Evolutionary conservation across 2,113 vertebrate species (phyloP).

Genomic region (Chloropsis hardwickii): DNA sequence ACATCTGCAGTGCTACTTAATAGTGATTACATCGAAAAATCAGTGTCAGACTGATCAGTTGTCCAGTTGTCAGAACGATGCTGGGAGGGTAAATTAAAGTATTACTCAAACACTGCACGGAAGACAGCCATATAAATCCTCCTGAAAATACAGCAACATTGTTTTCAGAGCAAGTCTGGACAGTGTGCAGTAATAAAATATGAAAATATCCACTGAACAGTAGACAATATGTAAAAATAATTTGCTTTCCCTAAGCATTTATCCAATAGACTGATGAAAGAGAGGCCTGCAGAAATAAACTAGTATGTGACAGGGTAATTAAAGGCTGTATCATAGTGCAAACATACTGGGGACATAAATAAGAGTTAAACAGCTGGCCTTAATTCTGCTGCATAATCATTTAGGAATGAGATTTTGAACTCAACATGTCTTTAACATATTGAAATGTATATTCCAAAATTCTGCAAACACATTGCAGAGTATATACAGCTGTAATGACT

Average conservation of each 20-base stretch:
- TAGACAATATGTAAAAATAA: neutral
- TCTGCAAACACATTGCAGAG: neutral
- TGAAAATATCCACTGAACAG: neutral
- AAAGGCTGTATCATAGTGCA: neutral
- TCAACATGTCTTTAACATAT: neutral
- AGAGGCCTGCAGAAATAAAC: neutral
- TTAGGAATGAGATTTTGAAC: conserved; percentile 13
- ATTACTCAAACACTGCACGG: neutral
- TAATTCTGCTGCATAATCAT: conserved; percentile 13
- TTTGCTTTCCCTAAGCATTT: neutral
- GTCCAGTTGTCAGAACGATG: neutral
- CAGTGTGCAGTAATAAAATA: neutral
- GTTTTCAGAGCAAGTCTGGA: conserved; percentile 1
- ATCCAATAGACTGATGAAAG: neutral
- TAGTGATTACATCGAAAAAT: conserved; percentile 23
- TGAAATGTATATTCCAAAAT: neutral
- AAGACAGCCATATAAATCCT: conserved; percentile 13
- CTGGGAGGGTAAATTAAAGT: neutral
- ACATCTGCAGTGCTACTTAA: neutral
- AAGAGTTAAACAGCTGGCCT: conserved; percentile 17
- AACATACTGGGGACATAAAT: neutral
- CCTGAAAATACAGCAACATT: neutral
- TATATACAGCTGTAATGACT: neutral
- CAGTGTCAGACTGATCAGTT: neutral
- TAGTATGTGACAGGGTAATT: neutral